Evolutionary conservation across 2,888 invertebrate species (phyloP), one percentile per base, ranked within the genome.

Genomic region (Drosophila hamatofila): DNA sequence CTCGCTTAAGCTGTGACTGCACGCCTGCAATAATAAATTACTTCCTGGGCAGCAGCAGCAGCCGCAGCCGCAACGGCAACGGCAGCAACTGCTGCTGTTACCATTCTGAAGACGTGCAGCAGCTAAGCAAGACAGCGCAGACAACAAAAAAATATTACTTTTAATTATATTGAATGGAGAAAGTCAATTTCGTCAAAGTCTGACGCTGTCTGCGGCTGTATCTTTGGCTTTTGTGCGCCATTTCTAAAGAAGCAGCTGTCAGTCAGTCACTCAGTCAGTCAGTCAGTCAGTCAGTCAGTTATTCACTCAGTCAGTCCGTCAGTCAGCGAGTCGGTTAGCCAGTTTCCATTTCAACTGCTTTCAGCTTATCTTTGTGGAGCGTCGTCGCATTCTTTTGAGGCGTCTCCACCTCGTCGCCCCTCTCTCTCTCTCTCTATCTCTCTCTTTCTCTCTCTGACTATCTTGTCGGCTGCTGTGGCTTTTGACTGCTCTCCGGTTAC

Each of bases 111-210:
- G 86, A 75, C 84, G 75, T 83, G 55, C 71, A 37, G 55, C 74
- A 74, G 73, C 75, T 64, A 59, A 65, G 73, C 78, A 75, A 71
- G 75, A n/a, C 52, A 49, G n/a, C 18, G 48, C 48, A 49, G 30
- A 37, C 37, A 37, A 35, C 3, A 68, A 77, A 68, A 77, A 81
- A 78, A 86, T 88, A 81, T 80, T 83, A 83, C 79, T 82, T 83
- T 88, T 89, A 89, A 89, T 90, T 88, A 90, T 90, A 88, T 88
- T 90, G 88, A 83, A 87, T 87, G 87, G 88, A 88, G 88, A 88
- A 88, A 88, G 88, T 88, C 82, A 88, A 89, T 90, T 90, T 90
- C 84, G 84, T 90, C 79, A 89, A 87, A 85, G 67, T 78, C 49
- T 49, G 49, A 49, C 30, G 30, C 18, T 30, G 49, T 49, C 49